Evolutionary conservation across 1,140 invertebrate species (phyloP).

Genomic region (Laupala kohalensis): DNA sequence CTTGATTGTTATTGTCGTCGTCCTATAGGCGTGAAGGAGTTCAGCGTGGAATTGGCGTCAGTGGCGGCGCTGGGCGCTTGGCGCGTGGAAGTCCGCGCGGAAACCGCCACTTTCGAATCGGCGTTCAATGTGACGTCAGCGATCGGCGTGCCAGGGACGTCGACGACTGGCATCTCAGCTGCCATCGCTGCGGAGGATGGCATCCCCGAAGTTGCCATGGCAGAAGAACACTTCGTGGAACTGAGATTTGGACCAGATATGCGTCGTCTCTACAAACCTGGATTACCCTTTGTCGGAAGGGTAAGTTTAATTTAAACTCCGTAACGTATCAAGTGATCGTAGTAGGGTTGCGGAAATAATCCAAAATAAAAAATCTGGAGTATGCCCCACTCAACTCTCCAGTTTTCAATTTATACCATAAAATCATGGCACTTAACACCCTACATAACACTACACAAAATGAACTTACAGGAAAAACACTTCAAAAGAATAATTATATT

Average conservation of each 20-base stretch:
- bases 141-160: slow-evolving; percentile 10
- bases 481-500: no score
- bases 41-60: slow-evolving; percentile 34
- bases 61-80: slow-evolving; percentile 36
- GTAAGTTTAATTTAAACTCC: no score
- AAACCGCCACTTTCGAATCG: slow-evolving; percentile 31
- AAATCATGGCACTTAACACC: no score
- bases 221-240: slow-evolving; percentile 50
- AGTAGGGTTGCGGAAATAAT: no score
- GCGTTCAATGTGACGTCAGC: slow-evolving; percentile 29
- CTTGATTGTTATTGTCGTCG: neutral
- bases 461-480: no score
- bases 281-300: slow-evolving; percentile 45
- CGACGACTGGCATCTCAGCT: slow-evolving; percentile 21
- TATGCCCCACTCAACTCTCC: no score
- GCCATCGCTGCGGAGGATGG: slow-evolving; percentile 11
- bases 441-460: no score
- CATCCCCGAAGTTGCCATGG: slow-evolving; percentile 37
- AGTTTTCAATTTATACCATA: no score
- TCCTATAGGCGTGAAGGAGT: slow-evolving; percentile 36
- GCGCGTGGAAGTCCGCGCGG: slow-evolving; percentile 41
- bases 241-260: slow-evolving; percentile 44
- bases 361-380: no score
- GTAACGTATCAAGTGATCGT: no score
- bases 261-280: slow-evolving; percentile 45